phyloP scores from a whole-genome alignment of 2,888 invertebrate genomes.

The Leptopterna dolabrata region DNA sequence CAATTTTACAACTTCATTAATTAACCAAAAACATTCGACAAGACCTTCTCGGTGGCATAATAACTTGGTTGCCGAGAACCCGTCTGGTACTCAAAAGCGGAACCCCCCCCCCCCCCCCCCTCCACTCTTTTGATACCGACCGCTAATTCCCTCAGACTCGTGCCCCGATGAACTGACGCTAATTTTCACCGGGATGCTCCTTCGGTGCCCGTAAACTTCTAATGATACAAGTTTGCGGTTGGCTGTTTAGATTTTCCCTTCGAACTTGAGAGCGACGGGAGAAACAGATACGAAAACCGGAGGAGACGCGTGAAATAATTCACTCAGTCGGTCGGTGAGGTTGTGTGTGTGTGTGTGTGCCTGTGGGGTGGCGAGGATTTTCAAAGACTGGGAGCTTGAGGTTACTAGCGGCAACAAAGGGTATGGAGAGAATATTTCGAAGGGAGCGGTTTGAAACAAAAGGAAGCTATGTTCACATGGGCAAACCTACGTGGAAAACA shows the following conservation, averaged over 20 bases:
- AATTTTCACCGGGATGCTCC: neutral
- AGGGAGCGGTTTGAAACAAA: neutral
- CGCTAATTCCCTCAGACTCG: neutral
- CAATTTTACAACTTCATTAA: neutral
- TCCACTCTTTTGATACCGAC: neutral
- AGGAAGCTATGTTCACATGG: neutral
- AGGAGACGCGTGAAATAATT: neutral
- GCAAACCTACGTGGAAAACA: neutral
- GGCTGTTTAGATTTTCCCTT: conserved; percentile 12
- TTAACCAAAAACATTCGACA: neutral
- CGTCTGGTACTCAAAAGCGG: neutral
- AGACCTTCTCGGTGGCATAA: neutral
- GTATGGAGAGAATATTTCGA: neutral
- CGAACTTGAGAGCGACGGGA: neutral
- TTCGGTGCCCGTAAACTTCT: conserved; percentile 27
- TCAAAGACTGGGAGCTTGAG: neutral
- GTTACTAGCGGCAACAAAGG: neutral
- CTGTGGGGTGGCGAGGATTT: neutral
- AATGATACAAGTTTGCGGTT: conserved; percentile 37
- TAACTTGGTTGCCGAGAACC: neutral
- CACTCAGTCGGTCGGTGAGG: neutral
- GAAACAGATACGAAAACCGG: neutral
- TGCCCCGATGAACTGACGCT: conserved; percentile 7
- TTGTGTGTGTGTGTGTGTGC: too few species aligned
- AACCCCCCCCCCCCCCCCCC: neutral